Evolutionary conservation across 2,113 vertebrate genomes (phyloP).

Genomic region (Oreotrochilus melanogaster): DNA sequence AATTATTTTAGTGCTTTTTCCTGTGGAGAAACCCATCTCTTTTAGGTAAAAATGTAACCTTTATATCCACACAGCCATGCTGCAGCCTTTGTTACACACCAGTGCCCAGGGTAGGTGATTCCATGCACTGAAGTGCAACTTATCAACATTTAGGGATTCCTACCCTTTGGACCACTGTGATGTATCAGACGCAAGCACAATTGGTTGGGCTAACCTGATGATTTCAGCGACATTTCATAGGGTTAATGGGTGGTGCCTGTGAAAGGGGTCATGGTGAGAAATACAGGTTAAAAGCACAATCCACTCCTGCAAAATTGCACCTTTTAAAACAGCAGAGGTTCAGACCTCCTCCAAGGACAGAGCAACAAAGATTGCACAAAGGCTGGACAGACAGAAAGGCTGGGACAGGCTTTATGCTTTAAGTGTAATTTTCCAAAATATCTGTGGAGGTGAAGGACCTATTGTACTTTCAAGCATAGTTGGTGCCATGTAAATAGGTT

Average conservation of each 20-base stretch:
- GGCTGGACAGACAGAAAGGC: not conserved
- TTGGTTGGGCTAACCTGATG: not conserved
- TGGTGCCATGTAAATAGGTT: conserved; percentile 3
- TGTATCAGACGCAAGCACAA: not conserved
- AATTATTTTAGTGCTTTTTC: not conserved
- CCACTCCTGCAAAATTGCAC: not conserved
- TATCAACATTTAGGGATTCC: not conserved
- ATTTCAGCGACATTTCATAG: not conserved
- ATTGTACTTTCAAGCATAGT: not conserved
- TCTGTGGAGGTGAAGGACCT: not conserved
- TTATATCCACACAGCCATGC: not conserved
- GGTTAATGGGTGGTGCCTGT: not conserved
- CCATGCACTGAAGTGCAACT: not conserved
- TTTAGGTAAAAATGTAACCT: not conserved
- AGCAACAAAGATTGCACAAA: not conserved
- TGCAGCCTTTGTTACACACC: rapidly evolving
- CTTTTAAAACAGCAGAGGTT: not conserved
- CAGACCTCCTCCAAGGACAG: not conserved
- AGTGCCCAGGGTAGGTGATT: not conserved
- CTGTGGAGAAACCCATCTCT: not conserved
- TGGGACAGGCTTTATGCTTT: not conserved
- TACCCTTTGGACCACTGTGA: not conserved
- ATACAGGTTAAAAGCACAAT: not conserved
- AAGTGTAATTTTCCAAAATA: not conserved
- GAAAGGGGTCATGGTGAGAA: not conserved